Base-by-base conservation (phyloP, 1,140 invertebrate genomes). In the Leptinotarsa defecta region DNA sequence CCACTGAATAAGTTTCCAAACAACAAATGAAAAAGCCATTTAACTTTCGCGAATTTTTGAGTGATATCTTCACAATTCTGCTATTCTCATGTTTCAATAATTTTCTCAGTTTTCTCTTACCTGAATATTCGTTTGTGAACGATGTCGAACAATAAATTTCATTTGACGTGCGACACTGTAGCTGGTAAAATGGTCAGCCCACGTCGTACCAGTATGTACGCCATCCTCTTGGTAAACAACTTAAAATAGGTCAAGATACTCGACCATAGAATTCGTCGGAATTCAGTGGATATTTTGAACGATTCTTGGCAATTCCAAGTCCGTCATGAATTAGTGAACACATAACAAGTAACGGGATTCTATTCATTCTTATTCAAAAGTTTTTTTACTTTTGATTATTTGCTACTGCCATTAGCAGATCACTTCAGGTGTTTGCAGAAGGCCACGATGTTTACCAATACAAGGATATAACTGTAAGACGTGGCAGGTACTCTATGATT, bases 181-280 rank as follows among this genome's bases (percentile, higher is more conserved):
- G 8, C 34, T 43, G 61, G 61, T 63, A 63, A 34, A 24, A 67
- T 67, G 20, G 20, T 24, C 20, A 15, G 24, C 64, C 64, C 64
- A 67, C 64, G 64, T 67, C 24, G n/a, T 8, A 67, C 19, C 19
- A 67, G 20, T 24, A 24, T 24, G 20, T 24, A 24, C 27, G 20
- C 27, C 27, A 67, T 67, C 20, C 34, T 67, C 64, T 67, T 24
- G 20, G 27, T 34, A 67, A 67, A 67, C 64, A 67, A 67, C 64
- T 67, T 67, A 67, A 67, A 24, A 67, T 67, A 34, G 64, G 64
- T 67, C 64, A 67, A 67, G 64, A 67, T 34, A 67, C 20, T 15
- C 64, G 22, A 67, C n/a, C 27, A 67, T 24, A n/a, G 20, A 67
- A 67, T 67, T 67, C 64, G 27, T 34, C 22, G 64, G 17, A 67